Evolutionary conservation across 2,888 invertebrate species (phyloP), one percentile per base, ranked within the genome.

Genomic region (Cephus spinipes): DNA sequence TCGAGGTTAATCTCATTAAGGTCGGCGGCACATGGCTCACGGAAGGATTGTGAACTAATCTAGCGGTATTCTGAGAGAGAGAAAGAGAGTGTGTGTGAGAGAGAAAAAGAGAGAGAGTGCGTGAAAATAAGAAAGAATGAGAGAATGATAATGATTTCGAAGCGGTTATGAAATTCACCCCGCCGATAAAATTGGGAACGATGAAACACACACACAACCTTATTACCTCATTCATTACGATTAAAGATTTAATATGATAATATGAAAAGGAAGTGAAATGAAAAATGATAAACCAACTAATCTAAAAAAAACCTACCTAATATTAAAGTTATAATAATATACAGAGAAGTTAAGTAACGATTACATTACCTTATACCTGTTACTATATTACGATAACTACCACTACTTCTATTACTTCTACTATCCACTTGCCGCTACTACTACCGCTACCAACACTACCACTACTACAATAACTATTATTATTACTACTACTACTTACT

Each of bases 181-280:
- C 55, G 69, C 12, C 68, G 74, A 77, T 35, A 69, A 71, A 71
- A 71, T 71, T 71, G 71, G 71, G 15, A 71, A 71, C 40, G 33
- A 74, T 74, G n/a, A 74, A 87, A 85, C 82, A 88, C 87, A 87
- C 86, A 90, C 88, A 90, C 90, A 91, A 91, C 91, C 91, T 90
- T 90, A 90, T 91, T 91, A 91, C 91, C 91, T 91, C 91, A 90
- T 90, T 90, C 88, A 90, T 89, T 89, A 90, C 87, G 86, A 89
- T 90, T 90, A 90, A 90, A 90, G 88, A 89, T 89, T 88, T 87
- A 87, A 80, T 85, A 83, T 88, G 87, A 88, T 89, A 86, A 55
- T 55, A 55, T 55, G 55, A 55, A 55, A 80, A 84, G 85, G 81
- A 82, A 85, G 84, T 83, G 85, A 83, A 84, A 87, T 86, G 83